A percentile compares a stretch with the other conserved stretches of the same genome.
phyloP scores from a whole-genome alignment of 2,113 vertebrate genomes.

The Proteles cristata region DNA sequence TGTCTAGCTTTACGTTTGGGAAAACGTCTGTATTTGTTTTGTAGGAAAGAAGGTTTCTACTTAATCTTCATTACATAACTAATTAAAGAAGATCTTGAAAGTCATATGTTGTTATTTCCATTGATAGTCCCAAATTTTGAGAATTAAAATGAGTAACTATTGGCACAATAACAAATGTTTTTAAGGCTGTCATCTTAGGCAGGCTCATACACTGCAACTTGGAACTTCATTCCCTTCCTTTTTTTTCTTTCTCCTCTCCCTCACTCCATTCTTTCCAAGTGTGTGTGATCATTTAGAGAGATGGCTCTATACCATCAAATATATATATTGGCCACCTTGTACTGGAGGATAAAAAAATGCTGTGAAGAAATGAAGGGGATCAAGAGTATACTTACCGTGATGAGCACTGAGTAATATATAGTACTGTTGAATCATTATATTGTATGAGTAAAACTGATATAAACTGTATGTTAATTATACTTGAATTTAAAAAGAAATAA shows the following conservation, averaged over 20 bases:
- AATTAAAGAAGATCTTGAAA: constrained; percentile 43
- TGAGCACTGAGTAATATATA: not conserved
- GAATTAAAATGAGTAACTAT: constrained; percentile 39
- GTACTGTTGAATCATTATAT: not conserved
- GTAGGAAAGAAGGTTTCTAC: constrained; percentile 30
- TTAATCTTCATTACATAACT: constrained; percentile 46
- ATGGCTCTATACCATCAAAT: not conserved
- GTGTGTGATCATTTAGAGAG: constrained; percentile 9
- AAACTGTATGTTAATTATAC: not conserved
- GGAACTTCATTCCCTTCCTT: not conserved
- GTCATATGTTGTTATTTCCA: constrained; percentile 22
- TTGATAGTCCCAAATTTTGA: not conserved
- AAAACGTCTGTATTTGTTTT: constrained; percentile 8
- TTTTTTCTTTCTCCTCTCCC: not conserved
- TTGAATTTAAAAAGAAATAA: not conserved
- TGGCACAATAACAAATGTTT: constrained; percentile 15
- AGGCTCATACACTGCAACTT: not conserved
- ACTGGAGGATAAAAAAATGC: not conserved
- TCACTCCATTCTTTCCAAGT: constrained; percentile 5
- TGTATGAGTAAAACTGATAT: not conserved
- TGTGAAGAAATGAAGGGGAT: not conserved
- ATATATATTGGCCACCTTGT: not conserved
- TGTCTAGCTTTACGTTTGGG: constrained; percentile 1
- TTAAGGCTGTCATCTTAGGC: not conserved
- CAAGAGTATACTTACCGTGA: not conserved